A percentile compares a stretch with the other conserved stretches of the same genome.
Conservation (phyloP, 2,888 invertebrate genomes). For the Blastobasis lacticolella region DNA sequence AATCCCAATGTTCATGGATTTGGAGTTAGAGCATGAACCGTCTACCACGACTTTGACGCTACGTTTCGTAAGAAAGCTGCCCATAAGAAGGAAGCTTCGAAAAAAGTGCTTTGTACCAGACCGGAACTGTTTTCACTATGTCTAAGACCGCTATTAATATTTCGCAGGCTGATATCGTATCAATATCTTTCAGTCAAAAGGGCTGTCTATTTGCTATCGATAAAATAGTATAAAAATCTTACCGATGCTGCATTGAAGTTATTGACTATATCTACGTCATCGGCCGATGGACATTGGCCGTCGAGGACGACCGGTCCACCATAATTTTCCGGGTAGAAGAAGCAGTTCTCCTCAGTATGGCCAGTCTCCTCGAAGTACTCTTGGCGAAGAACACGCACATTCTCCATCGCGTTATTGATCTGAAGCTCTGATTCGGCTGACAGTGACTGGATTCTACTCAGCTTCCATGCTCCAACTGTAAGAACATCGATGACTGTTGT, state of each 20-base stretch:
- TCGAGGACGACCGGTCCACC: slow-evolving; percentile 46
- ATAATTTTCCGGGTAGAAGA: slow-evolving; percentile 52
- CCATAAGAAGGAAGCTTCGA: too few relatives aligned
- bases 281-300: slow-evolving; percentile 39
- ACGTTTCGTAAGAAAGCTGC: too few relatives aligned
- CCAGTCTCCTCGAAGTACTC: slow-evolving; percentile 35
- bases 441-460: slow-evolving; percentile 39
- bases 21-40: too few relatives aligned
- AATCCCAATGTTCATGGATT: too few relatives aligned
- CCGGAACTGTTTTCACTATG: too few relatives aligned
- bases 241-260: slow-evolving; percentile 36
- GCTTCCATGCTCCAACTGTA: slow-evolving; percentile 45
- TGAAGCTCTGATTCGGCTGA: slow-evolving; percentile 16
- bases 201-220: too few relatives aligned
- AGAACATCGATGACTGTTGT: slow-evolving; percentile 8
- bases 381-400: slow-evolving; percentile 36
- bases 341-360: slow-evolving; percentile 44
- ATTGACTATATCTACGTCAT: slow-evolving; percentile 24
- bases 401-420: slow-evolving; percentile 30
- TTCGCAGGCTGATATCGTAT: too few relatives aligned
- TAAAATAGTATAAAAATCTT: slow-evolving; percentile 14
- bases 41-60: too few relatives aligned
- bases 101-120: too few relatives aligned
- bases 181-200: too few relatives aligned
- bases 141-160: too few relatives aligned